Evolutionary conservation across 1,140 invertebrate genomes (phyloP).

Genomic region (Atopsyche davidsoni): DNA sequence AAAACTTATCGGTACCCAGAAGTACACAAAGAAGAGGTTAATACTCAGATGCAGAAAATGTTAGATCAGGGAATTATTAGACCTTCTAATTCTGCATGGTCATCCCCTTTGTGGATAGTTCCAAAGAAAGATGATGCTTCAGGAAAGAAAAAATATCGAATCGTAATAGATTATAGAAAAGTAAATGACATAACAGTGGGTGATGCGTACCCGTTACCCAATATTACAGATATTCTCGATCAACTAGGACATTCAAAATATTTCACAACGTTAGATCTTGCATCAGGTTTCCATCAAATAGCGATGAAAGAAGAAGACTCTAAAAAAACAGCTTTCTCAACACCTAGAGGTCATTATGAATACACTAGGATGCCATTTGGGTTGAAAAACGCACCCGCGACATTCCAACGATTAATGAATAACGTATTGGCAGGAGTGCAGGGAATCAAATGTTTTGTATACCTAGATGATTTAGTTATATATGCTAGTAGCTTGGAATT

Average conservation of each 20-base stretch:
- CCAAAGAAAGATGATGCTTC: conserved; percentile 39
- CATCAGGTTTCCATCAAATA: conserved; percentile 36
- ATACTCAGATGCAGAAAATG: conserved; percentile 40
- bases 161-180: conserved; percentile 39
- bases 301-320: conserved; percentile 30
- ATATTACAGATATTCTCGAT: conserved; percentile 39
- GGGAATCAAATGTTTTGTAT: conserved; percentile 31
- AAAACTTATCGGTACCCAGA: conserved; percentile 36
- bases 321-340: conserved; percentile 40
- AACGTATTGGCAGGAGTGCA: conserved; percentile 29
- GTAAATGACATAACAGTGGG: conserved; percentile 35
- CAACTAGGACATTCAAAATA: conserved; percentile 33
- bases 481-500: conserved; percentile 31
- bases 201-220: conserved; percentile 49
- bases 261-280: conserved; percentile 34
- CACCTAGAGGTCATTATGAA: conserved; percentile 29
- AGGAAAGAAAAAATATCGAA: conserved; percentile 37
- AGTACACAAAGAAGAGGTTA: conserved; percentile 37
- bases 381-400: conserved; percentile 33
- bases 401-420: conserved; percentile 37
- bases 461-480: conserved; percentile 43
- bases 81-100: conserved; percentile 34
- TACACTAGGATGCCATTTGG: conserved; percentile 35
- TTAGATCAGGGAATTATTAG: conserved; percentile 38
- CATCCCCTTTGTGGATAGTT: conserved; percentile 37